phyloP scores from a whole-genome alignment of 2,113 vertebrate genomes.

The Mustela nigripes region DNA sequence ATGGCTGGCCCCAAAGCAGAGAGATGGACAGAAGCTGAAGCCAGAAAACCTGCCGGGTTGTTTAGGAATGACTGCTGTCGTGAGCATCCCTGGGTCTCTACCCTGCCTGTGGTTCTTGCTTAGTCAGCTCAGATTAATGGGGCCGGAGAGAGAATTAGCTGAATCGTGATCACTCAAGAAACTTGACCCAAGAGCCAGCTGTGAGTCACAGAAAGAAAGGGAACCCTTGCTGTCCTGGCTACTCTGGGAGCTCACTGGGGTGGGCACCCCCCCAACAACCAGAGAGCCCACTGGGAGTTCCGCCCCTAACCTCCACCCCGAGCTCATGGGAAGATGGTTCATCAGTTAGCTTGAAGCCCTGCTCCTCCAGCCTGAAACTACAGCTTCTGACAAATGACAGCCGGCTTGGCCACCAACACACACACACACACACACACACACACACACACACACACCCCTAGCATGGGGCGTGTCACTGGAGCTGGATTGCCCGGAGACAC shows the following conservation, averaged over 20 bases:
- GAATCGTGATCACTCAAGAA: conserved; percentile 79
- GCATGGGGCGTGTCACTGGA: conserved; percentile 66
- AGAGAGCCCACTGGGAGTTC: not conserved
- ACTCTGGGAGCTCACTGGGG: conserved; percentile 26
- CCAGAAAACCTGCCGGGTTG: not conserved
- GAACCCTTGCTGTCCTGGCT: conserved; percentile 45
- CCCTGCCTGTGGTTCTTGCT: conserved; percentile 77
- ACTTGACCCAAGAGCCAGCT: conserved; percentile 61
- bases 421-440: not conserved
- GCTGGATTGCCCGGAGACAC: conserved; percentile 72
- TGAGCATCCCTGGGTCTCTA: conserved; percentile 68
- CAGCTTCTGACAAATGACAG: conserved; percentile 37
- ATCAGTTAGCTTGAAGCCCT: not conserved
- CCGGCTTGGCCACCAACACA: conserved; percentile 5
- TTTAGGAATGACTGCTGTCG: conserved; percentile 37
- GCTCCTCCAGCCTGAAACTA: conserved; percentile 19
- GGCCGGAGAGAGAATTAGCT: conserved; percentile 77
- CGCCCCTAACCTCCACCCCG: not conserved
- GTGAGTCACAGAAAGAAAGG: conserved; percentile 78
- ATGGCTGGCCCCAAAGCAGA: not conserved
- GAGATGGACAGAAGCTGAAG: conserved; percentile 2
- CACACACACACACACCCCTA: not conserved
- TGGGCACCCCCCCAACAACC: not conserved
- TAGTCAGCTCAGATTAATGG: conserved; percentile 83
- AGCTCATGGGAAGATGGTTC: not conserved